A percentile compares a stretch with the other conserved stretches of the same genome.
These are phyloP conservation scores for Myotis davidii DNA, from an alignment of 2,113 vertebrate genomes.

Conservation along the genomic window DNA sequence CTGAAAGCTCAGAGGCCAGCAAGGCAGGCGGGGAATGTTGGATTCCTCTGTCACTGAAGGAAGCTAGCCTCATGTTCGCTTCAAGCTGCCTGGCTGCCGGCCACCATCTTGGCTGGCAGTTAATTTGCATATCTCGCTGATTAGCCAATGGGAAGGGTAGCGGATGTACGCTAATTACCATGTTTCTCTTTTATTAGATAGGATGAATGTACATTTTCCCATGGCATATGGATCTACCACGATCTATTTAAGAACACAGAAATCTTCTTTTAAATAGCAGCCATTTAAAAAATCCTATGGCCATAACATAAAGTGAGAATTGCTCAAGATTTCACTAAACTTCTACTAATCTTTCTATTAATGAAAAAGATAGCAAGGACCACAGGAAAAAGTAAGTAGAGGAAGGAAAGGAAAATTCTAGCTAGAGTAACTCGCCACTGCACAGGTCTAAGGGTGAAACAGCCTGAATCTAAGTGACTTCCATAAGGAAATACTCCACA, in stretches of 20 bases:
- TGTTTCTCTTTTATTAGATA: too few relatives aligned
- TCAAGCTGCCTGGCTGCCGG: too few relatives aligned
- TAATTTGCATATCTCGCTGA: too few relatives aligned
- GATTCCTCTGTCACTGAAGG: too few relatives aligned
- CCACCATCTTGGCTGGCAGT: too few relatives aligned
- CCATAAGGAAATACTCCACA: background rate
- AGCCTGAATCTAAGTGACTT: background rate
- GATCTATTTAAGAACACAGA: background rate
- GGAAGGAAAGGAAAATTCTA: background rate
- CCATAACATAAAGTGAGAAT: background rate
- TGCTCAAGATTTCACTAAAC: background rate
- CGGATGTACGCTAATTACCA: too few relatives aligned
- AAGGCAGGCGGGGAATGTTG: too few relatives aligned
- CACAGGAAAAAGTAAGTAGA: background rate
- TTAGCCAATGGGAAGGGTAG: too few relatives aligned
- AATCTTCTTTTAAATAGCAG: background rate
- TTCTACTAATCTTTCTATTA: background rate
- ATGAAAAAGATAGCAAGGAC: background rate
- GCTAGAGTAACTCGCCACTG: background rate
- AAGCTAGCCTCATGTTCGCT: too few relatives aligned
- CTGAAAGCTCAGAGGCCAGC: too few relatives aligned
- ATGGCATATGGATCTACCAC: background rate
- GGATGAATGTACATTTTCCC: background rate
- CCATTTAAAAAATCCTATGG: background rate
- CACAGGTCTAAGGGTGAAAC: background rate